These are phyloP conservation scores for Melanostoma scalare DNA, from an alignment of 2,888 invertebrate species.

Conservation along the genomic window DNA sequence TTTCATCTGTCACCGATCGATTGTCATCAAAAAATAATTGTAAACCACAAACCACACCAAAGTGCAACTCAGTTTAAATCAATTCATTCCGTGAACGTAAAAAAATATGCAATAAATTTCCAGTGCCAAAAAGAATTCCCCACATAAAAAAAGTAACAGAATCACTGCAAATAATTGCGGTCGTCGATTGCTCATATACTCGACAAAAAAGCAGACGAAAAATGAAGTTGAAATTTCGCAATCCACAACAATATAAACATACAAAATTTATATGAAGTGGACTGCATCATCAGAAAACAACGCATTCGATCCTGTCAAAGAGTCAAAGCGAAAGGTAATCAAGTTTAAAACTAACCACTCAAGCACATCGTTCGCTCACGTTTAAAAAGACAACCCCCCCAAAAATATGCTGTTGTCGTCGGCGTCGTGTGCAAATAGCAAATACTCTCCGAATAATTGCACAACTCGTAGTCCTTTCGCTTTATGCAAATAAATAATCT, in stretches of 20 bases:
- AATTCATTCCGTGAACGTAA: no score
- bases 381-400: neutral
- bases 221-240: conserved; percentile 40
- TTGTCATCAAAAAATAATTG: no score
- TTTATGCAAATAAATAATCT: conserved; percentile 53
- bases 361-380: neutral
- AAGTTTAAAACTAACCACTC: conserved; percentile 66
- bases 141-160: conserved; percentile 2
- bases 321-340: conserved; percentile 67
- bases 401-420: neutral
- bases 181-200: conserved; percentile 42
- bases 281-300: conserved; percentile 19
- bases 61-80: no score
- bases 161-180: conserved; percentile 60
- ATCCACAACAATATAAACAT: conserved; percentile 27
- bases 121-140: neutral
- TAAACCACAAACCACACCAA: no score
- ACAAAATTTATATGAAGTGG: neutral
- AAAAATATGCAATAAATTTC: no score
- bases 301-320: neutral
- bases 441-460: conserved; percentile 66
- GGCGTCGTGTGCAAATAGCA: conserved; percentile 31
- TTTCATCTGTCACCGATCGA: no score
- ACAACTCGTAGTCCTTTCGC: conserved; percentile 52
- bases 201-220: neutral